These are phyloP conservation scores for Meteorus cinctellus DNA, from an alignment of 2,888 invertebrate species.

Conservation along the genomic window DNA sequence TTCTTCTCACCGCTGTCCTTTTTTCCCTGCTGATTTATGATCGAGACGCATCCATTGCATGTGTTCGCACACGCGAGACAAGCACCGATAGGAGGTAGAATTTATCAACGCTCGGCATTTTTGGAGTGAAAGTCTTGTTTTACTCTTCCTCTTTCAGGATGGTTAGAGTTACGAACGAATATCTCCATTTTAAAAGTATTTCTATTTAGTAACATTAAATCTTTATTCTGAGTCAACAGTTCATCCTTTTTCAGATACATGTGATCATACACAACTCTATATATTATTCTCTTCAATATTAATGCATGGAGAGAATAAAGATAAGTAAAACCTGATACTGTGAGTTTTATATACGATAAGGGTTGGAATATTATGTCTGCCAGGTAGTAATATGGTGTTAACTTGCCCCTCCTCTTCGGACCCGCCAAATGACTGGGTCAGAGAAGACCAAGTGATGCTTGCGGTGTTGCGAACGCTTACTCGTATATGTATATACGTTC, in stretches of 20 bases:
- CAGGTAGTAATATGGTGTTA: background rate
- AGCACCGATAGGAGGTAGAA: slow-evolving; percentile 44
- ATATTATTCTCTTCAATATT: background rate
- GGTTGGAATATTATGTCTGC: background rate
- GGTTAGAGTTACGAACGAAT: background rate
- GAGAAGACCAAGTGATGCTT: slow-evolving; percentile 48
- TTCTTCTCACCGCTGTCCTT: slow-evolving; percentile 25
- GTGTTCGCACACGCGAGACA: slow-evolving; percentile 32
- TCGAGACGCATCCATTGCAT: slow-evolving; percentile 43
- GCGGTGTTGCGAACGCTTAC: slow-evolving; percentile 51
- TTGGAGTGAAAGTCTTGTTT: slow-evolving; percentile 56
- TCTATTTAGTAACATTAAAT: background rate
- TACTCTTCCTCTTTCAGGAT: slow-evolving; percentile 19
- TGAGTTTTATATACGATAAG: background rate
- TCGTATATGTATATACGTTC: slow-evolving; percentile 17
- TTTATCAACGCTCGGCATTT: slow-evolving; percentile 52
- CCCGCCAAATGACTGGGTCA: slow-evolving; percentile 42
- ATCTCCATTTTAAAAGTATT: background rate
- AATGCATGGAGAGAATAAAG: no score
- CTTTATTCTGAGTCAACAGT: slow-evolving; percentile 18
- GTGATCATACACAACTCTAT: background rate
- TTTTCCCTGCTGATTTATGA: slow-evolving; percentile 47
- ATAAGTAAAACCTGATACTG: background rate
- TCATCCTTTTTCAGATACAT: slow-evolving; percentile 7
- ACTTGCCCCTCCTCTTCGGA: background rate